Percentiles rank a stretch among this genome's conserved stretches.
Conservation (phyloP, 1,140 invertebrate species). For the Eumeta japonica region DNA sequence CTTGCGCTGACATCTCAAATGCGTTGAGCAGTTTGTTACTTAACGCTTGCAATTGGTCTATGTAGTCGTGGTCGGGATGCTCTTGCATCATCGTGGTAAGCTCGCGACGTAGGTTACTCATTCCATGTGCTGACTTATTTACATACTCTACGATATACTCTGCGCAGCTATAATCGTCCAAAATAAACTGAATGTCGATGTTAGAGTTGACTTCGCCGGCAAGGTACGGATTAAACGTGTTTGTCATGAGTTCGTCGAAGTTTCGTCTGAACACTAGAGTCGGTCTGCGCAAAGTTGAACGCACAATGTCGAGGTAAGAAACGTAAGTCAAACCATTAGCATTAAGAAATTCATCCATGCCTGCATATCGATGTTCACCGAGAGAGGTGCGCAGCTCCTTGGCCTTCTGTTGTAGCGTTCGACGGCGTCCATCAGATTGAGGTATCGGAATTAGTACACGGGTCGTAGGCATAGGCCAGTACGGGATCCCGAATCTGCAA, state of each 20-base stretch:
- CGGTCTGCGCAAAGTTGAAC: slow-evolving; percentile 24
- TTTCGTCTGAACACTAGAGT: slow-evolving; percentile 24
- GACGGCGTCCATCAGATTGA: slow-evolving; percentile 21
- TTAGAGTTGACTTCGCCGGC: slow-evolving; percentile 17
- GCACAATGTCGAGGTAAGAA: slow-evolving; percentile 28
- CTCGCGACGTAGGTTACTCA: slow-evolving; percentile 32
- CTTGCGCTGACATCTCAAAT: slow-evolving; percentile 41
- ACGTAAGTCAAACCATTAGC: slow-evolving; percentile 21
- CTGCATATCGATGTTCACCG: slow-evolving; percentile 17
- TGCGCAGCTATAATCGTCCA: slow-evolving; percentile 34
- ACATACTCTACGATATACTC: slow-evolving; percentile 27
- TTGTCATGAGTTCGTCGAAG: slow-evolving; percentile 25
- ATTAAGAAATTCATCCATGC: slow-evolving; percentile 25
- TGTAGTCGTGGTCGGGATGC: slow-evolving; percentile 24
- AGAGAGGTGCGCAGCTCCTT: slow-evolving; percentile 22
- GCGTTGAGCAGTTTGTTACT: slow-evolving; percentile 34
- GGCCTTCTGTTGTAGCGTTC: slow-evolving; percentile 24
- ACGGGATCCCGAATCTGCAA: slow-evolving; percentile 33
- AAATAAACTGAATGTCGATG: too few species aligned
- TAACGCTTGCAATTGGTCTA: slow-evolving; percentile 24
- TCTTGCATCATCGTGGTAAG: slow-evolving; percentile 28
- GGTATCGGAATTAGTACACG: slow-evolving; percentile 27
- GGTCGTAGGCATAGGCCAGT: slow-evolving; percentile 27
- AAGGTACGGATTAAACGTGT: slow-evolving; percentile 34
- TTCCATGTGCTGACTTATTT: too few species aligned